A percentile compares a stretch with the other conserved stretches of the same genome.
Conservation (phyloP, 92 coral and sea anemone genomes). For the Virgularia gustaviana region DNA sequence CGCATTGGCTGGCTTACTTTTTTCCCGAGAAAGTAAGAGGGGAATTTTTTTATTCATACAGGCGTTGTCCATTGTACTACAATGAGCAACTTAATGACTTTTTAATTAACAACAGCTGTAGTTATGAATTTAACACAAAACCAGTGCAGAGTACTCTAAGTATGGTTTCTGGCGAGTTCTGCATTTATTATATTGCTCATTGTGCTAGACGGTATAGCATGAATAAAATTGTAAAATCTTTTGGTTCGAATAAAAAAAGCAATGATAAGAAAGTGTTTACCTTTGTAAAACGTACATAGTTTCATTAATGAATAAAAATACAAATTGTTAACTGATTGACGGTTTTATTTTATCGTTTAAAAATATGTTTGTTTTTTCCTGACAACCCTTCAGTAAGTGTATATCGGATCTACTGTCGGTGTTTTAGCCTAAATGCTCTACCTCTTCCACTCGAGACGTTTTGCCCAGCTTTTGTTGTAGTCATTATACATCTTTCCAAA, state of each 20-base stretch:
- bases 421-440: too few species aligned
- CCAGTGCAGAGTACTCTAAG: constrained; percentile 48
- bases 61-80: constrained; percentile 37
- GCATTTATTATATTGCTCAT: constrained; percentile 39
- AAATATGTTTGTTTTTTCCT: too few species aligned
- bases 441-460: too few species aligned
- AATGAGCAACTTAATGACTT: constrained; percentile 18
- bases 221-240: constrained; percentile 42
- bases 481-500: too few species aligned
- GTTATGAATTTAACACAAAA: constrained; percentile 23
- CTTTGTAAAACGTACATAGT: constrained; percentile 39
- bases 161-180: constrained; percentile 57
- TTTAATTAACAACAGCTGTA: constrained; percentile 35
- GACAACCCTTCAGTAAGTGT: too few species aligned
- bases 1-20: constrained; percentile 45
- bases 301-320: too few species aligned
- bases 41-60: constrained; percentile 56
- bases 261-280: constrained; percentile 50
- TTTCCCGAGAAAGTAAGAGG: constrained; percentile 41
- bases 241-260: constrained; percentile 31
- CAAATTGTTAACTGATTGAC: too few species aligned
- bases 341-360: too few species aligned
- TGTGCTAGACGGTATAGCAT: constrained; percentile 34
- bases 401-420: too few species aligned
- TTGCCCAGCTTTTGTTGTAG: too few species aligned